Percentiles rank a stretch among this genome's conserved stretches.
Evolutionary conservation across 2,888 invertebrate species (phyloP).

Genomic region (Abrostola triplasia): DNA sequence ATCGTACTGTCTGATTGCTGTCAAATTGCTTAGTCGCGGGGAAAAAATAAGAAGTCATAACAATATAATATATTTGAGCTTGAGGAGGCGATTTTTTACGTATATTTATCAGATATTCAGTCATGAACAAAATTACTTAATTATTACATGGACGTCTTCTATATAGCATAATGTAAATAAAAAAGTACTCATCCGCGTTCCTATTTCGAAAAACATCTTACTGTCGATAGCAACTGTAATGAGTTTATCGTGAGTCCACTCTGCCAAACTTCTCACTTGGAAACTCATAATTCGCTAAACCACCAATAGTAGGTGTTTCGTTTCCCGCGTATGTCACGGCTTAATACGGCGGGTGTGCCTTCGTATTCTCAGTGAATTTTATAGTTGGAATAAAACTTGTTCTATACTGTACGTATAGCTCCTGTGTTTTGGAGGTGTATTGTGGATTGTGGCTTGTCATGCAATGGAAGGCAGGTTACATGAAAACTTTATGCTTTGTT

Average conservation of each 20-base stretch:
- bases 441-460: conserved; percentile 3
- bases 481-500: neutral
- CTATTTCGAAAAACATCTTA: no score
- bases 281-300: neutral
- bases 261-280: neutral
- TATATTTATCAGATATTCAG: no score
- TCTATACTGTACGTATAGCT: conserved; percentile 19
- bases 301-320: conserved; percentile 38
- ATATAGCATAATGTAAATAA: no score
- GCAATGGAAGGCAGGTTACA: neutral
- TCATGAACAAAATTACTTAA: no score
- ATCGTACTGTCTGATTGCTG: no score
- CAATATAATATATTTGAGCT: no score
- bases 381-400: conserved; percentile 62
- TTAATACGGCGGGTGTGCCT: conserved; percentile 52
- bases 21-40: no score
- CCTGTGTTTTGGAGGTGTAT: neutral
- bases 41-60: no score
- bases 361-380: conserved; percentile 60
- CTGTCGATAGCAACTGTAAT: neutral
- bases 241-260: neutral
- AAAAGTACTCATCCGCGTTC: no score
- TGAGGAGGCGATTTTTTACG: no score
- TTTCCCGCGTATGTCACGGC: conserved; percentile 55
- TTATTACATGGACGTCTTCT: no score